Evolutionary conservation across 2,888 invertebrate genomes (phyloP), one percentile per base, ranked within the genome.

Genomic region (Odiellus spinosus): DNA sequence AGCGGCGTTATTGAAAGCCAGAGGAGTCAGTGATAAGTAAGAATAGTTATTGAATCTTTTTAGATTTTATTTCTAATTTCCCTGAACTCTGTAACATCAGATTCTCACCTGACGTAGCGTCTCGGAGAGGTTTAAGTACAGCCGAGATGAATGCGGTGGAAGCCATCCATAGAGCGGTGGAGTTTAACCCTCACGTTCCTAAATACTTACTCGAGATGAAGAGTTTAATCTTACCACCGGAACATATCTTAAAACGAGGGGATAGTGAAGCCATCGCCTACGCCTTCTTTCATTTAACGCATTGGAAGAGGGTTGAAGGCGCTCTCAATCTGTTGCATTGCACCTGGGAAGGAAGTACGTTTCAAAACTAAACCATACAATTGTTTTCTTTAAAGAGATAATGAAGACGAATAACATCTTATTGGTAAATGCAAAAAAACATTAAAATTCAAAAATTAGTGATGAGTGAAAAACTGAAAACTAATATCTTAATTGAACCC

Each of bases 181-280:
- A 91, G 67, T 95, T 88, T 69, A 96, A 96, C 74, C 93, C 96
- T 49, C 90, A 93, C 71, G 95, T 93, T 62, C 90, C 93, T 46
- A 90, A 90, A 72, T 93, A 93, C 73, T 73, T 95, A 58, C 69
- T 93, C 61, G 95, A 96, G 73, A 83, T 85, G 76, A 91, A 93
- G 62, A 81, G 90, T 45, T 72, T 96, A 43, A 88, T 93, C 56
- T 72, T 95, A 61, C 95, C 96, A 45, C 91, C 96, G 1, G 96
- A 96, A 70, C 96, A 96, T 68, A 84, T 95, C 60, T 70, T 96
- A 52, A 90, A 88, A 67, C 74, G 93, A 55, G 96, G 95, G 12
- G 95, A 95, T 69, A 88, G 88, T 49, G 96, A 96, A 70, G 95
- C 95, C 2, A 75, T 96, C 49, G 88, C 93, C 1, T 96, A 96